Evolutionary conservation across 1,140 invertebrate species (phyloP).

Genomic region (Halotydeus destructor): DNA sequence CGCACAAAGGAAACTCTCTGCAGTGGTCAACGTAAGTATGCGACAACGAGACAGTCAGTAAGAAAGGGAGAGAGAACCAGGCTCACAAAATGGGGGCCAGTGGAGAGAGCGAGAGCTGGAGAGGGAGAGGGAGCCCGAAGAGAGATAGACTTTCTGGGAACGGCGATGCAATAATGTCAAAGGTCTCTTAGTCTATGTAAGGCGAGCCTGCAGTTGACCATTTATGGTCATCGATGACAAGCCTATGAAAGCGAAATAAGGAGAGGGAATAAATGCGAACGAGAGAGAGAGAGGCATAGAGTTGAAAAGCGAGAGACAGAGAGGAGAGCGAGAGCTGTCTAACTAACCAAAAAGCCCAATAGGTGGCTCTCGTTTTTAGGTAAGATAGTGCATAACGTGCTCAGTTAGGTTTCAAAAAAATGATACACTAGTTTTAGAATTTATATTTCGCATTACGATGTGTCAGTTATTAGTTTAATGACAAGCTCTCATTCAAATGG

Average conservation of each 20-base stretch:
- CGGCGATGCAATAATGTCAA: too few relatives aligned
- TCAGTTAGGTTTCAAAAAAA: neutral
- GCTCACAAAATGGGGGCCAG: too few relatives aligned
- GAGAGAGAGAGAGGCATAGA: neutral
- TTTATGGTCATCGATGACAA: neutral
- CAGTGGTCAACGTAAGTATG: too few relatives aligned
- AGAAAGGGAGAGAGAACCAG: too few relatives aligned
- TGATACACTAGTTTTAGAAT: neutral
- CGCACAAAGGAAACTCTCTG: too few relatives aligned
- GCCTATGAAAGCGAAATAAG: neutral
- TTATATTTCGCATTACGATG: neutral
- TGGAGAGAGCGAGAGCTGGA: conserved; percentile 1
- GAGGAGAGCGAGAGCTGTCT: conserved; percentile 1
- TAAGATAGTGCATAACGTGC: neutral
- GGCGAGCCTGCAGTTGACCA: neutral
- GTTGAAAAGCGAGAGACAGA: conserved; percentile 1
- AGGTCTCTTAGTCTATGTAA: neutral
- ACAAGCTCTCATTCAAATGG: neutral
- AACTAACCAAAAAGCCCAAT: neutral
- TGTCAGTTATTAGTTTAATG: neutral
- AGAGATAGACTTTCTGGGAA: neutral
- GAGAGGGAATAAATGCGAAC: neutral
- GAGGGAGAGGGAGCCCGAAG: conserved; percentile 2
- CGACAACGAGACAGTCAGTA: too few relatives aligned
- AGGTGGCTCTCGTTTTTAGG: neutral